Evolutionary conservation across 2,797 vertebrate species (phyloP), one percentile per base, ranked within the genome.

Genomic region (Myotis daubentonii): DNA sequence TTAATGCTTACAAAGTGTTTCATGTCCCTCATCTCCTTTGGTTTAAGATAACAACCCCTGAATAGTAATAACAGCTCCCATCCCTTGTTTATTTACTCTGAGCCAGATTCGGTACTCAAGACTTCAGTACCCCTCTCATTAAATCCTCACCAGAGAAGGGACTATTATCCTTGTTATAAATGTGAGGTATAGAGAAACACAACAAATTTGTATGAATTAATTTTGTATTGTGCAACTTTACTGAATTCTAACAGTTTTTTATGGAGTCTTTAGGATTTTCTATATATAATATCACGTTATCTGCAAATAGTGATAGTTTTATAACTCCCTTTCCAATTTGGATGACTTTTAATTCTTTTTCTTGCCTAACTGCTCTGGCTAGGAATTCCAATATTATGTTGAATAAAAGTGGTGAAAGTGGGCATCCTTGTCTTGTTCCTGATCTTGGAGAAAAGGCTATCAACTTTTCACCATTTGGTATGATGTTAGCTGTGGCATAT

Each of bases 121-220:
- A 41, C 25, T 85, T 75, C 28, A 15, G 22, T 10, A 25, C 5
- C n/a, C 25, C 38, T 82, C 78, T 85, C 17, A 9, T 74, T 83
- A 68, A 81, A 91, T 53, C 16, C 33, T 87, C 41, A 80, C 16
- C 62, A 66, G 3, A 55, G 44, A 94, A 85, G 53, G 33, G 33
- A 66, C 70, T 60, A 60, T 91, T 62, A 33, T 6, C 13, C 30
- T 80, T 47, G 23, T 75, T 87, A 53, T 84, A 93, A 95, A 94
- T 75, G 41, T 53, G 70, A 96, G 51, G 93, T 81, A 13, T 10
- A 65, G 12, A 80, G 16, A 87, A 93, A 81, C 36, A 19, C 28
- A 53, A 72, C 20, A 65, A 11, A 74, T 66, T 81, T 81, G 65
- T 65, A 25, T 55, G 38, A 33, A 74, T 62, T 78, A 47, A 47